phyloP scores from a whole-genome alignment of 2,888 invertebrate species.

The Acheta domesticus region DNA sequence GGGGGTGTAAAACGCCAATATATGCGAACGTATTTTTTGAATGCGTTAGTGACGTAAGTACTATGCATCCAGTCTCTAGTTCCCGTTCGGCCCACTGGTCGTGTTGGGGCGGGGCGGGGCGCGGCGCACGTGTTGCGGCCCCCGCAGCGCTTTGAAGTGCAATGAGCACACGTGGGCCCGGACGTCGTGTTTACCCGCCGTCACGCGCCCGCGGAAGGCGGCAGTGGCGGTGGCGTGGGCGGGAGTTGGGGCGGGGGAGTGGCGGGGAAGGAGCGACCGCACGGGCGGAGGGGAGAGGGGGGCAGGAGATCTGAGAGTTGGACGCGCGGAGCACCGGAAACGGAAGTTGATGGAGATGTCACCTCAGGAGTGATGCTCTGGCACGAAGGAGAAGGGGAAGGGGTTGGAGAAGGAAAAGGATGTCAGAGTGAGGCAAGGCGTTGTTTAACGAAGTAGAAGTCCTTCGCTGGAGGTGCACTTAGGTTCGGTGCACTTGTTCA shows the following conservation, averaged over 20 bases:
- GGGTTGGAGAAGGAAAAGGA: not conserved
- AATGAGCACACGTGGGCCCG: slow-evolving; percentile 1
- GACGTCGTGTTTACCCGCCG: not conserved
- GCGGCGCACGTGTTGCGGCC: not conserved
- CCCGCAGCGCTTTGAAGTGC: not conserved
- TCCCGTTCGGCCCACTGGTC: too few species aligned
- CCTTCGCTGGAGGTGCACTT: too few species aligned
- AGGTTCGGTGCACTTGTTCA: too few species aligned
- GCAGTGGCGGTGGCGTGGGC: too few species aligned
- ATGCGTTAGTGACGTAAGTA: too few species aligned
- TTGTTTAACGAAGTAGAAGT: too few species aligned
- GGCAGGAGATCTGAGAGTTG: not conserved
- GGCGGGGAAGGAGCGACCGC: not conserved
- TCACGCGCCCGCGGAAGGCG: too few species aligned
- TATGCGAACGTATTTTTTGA: too few species aligned
- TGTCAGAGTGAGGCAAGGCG: not conserved
- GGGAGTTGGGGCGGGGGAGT: too few species aligned
- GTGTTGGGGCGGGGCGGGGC: not conserved
- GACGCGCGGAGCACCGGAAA: slow-evolving; percentile 6
- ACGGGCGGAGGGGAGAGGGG: not conserved
- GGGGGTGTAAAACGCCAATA: too few species aligned
- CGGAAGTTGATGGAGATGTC: slow-evolving; percentile 18
- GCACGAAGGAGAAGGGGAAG: not conserved
- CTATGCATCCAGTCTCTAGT: too few species aligned
- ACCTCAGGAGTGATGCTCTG: not conserved